These are phyloP conservation scores for Apostichopus parvimensis DNA, from an alignment of 35 echinoderm and acorn worm genomes.

Conservation along the genomic window DNA sequence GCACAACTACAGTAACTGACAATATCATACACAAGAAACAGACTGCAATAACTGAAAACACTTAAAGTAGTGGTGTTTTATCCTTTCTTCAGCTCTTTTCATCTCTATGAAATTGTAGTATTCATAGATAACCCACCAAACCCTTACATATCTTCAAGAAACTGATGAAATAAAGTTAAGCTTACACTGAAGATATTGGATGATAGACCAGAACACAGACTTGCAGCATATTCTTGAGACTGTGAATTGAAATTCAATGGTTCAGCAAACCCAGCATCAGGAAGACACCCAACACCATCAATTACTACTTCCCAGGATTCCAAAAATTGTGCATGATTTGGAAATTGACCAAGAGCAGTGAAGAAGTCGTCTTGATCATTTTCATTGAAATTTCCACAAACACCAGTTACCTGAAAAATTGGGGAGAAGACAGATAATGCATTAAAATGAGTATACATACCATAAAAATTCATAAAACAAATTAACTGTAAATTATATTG, in stretches of 20 bases:
- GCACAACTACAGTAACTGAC: too few species aligned
- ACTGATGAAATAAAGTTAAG: background rate
- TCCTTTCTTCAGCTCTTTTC: too few species aligned
- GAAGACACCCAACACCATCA: background rate
- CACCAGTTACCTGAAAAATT: constrained; percentile 29
- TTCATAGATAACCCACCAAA: too few species aligned
- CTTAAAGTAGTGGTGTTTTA: too few species aligned
- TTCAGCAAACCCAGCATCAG: constrained; percentile 22
- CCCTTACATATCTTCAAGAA: too few species aligned
- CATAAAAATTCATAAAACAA: background rate
- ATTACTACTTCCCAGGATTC: background rate
- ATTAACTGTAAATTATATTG: background rate
- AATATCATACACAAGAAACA: too few species aligned
- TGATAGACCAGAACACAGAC: background rate
- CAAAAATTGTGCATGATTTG: constrained; percentile 28
- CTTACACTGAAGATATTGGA: constrained; percentile 23
- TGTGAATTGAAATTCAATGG: constrained; percentile 39
- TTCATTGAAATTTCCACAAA: constrained; percentile 49
- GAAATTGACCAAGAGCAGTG: constrained; percentile 13
- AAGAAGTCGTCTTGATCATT: constrained; percentile 42
- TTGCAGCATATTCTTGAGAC: constrained; percentile 29
- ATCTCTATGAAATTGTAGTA: too few species aligned
- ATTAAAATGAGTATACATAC: background rate
- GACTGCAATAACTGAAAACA: too few species aligned
- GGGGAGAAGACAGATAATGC: background rate